These are phyloP conservation scores for Acanthacorydalis orientalis DNA, from an alignment of 2,888 invertebrate species.

Conservation along the genomic window DNA sequence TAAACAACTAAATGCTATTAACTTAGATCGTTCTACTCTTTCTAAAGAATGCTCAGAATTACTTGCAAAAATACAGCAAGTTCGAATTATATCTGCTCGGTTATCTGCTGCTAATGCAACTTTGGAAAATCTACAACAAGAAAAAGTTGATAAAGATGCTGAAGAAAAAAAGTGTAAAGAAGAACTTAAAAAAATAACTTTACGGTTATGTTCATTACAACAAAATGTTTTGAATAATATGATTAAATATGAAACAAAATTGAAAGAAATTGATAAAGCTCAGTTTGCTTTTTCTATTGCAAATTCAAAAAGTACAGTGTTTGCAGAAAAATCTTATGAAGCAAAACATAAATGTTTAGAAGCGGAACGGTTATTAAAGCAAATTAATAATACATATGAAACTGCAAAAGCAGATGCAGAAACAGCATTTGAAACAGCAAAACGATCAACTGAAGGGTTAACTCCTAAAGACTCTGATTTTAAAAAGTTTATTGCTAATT, in stretches of 20 bases:
- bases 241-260: slow-evolving; percentile 1
- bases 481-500: slow-evolving; percentile 29
- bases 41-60: slow-evolving; percentile 6
- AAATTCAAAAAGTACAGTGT: slow-evolving; percentile 15
- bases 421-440: slow-evolving; percentile 34
- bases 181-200: slow-evolving; percentile 13
- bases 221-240: slow-evolving; percentile 14
- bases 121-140: slow-evolving; percentile 12
- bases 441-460: slow-evolving; percentile 33
- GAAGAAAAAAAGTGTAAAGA: slow-evolving; percentile 16
- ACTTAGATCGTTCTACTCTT: too few relatives aligned
- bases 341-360: slow-evolving; percentile 16
- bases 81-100: slow-evolving; percentile 10
- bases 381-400: slow-evolving; percentile 18
- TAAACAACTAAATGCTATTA: too few relatives aligned
- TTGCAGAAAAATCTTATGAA: slow-evolving; percentile 21
- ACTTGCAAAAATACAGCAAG: slow-evolving; percentile 13
- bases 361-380: slow-evolving; percentile 20
- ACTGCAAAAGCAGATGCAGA: slow-evolving; percentile 28
- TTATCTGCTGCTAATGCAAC: slow-evolving; percentile 12
- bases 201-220: slow-evolving; percentile 18
- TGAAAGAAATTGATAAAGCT: background rate
- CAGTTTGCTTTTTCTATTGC: slow-evolving; percentile 13
- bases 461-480: slow-evolving; percentile 39
- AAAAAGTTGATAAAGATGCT: slow-evolving; percentile 17